Evolutionary conservation across 2,888 invertebrate species (phyloP).

Genomic region (Leptarthrus brevirostris): DNA sequence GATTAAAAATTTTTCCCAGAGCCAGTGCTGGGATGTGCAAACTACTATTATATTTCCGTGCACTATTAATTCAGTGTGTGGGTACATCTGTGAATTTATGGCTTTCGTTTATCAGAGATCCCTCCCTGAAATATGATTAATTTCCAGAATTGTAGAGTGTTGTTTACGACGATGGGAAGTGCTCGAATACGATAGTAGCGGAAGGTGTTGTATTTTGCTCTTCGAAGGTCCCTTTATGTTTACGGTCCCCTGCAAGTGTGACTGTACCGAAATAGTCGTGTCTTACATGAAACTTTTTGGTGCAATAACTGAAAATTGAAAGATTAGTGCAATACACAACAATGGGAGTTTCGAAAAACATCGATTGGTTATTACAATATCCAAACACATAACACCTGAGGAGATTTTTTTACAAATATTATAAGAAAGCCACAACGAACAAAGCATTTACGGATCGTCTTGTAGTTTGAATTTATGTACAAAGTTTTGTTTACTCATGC

Average conservation of each 20-base stretch:
- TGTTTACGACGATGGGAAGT: neutral
- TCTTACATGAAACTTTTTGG: too few relatives aligned
- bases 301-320: too few relatives aligned
- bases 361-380: too few relatives aligned
- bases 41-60: conserved; percentile 10
- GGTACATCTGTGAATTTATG: conserved; percentile 17
- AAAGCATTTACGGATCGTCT: too few relatives aligned
- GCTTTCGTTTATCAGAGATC: conserved; percentile 2
- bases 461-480: too few relatives aligned
- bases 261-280: too few relatives aligned
- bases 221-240: neutral
- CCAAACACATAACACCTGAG: too few relatives aligned
- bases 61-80: conserved; percentile 24
- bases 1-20: neutral
- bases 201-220: neutral
- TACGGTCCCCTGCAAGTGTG: too few relatives aligned
- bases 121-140: conserved; percentile 13
- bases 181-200: neutral
- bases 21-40: neutral
- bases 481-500: neutral
- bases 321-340: conserved; percentile 13
- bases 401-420: too few relatives aligned
- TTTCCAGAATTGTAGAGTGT: conserved; percentile 1
- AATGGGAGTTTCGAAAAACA: neutral
- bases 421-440: too few relatives aligned